Base-by-base conservation (phyloP, 2,113 vertebrate species). In the Brachyhypopomus gauderio region DNA sequence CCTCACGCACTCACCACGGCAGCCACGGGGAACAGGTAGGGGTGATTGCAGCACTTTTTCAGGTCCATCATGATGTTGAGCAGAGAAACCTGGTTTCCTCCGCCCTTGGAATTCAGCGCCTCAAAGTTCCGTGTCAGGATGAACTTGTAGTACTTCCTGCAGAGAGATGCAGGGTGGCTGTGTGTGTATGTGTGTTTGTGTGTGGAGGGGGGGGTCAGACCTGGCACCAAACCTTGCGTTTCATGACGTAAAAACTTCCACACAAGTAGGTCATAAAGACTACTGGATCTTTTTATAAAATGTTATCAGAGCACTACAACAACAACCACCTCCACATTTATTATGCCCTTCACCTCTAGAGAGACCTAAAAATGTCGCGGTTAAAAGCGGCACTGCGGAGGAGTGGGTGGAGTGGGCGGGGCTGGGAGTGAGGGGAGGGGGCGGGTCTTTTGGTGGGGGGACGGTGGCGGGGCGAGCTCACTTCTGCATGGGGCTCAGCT, bases 1-100 rank as follows among this genome's bases (percentile, higher is more conserved):
- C 30, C 30, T 3, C 22, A 74, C 63, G 17, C 20, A 41, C 41
- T 81, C 75, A 96, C 96, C 96, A 96, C 94, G 0, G 97, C 97
- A 0, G 97, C 97, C 87, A 99, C 97, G 0, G 98, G 98, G 85
- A 99, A 99, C 85, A 99, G 94, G 89, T 99, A 99, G 0, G 97
- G 98, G 59, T 98, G 97, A 83, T 99, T 99, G 82, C 98, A 99
- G 84, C 98, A 99, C 81, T 99, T 99, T 93, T 99, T 99, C 91
- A 99, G 91, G 87, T 99, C 98, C 98, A 99, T 99, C 98, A 99
- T 99, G 88, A 99, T 99, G 90, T 99, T 99, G 52, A 99, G 96
- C 83, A 99, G 91, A 0, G 98, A 99, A 77, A 99, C 98, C 88
- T 99, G 98, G 91, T 98, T 99, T 34, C 98, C 97, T 0, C 98